Evolutionary conservation across 1,140 invertebrate species (phyloP).

Genomic region (Drosophila kanapiae): DNA sequence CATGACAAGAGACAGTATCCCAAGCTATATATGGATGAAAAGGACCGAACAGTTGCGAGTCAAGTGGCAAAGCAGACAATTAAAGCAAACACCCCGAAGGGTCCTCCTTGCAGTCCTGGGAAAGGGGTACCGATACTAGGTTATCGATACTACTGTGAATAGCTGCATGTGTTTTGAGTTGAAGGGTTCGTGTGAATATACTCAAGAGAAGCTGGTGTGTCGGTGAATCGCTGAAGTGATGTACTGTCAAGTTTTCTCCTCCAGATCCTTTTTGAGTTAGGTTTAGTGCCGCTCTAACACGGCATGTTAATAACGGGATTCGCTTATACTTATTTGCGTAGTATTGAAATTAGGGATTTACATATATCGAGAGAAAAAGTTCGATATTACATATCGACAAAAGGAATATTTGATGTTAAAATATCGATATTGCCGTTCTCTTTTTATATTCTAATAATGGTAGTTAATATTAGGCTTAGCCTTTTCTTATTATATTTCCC

Average conservation of each 20-base stretch:
- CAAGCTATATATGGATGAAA: not conserved
- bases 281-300: slow-evolving; percentile 10
- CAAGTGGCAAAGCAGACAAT: slow-evolving; percentile 32
- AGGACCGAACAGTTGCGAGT: not conserved
- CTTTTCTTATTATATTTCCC: no score
- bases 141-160: slow-evolving; percentile 7
- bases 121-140: slow-evolving; percentile 32
- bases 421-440: no score
- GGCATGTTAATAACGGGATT: not conserved
- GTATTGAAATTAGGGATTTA: no score
- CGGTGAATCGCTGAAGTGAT: not conserved
- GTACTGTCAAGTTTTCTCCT: not conserved
- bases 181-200: slow-evolving; percentile 34
- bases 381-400: no score
- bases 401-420: no score
- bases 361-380: no score
- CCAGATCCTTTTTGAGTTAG: not conserved
- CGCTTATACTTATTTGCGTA: not conserved
- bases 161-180: slow-evolving; percentile 49
- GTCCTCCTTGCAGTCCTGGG: slow-evolving; percentile 14
- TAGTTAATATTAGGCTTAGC: no score
- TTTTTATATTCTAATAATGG: no score
- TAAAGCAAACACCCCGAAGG: slow-evolving; percentile 36
- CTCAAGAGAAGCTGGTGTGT: slow-evolving; percentile 7
- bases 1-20: not conserved